A percentile compares a stretch with the other conserved stretches of the same genome.
phyloP scores from a whole-genome alignment of 2,888 invertebrate species.

The Drosophila hamatofila region DNA sequence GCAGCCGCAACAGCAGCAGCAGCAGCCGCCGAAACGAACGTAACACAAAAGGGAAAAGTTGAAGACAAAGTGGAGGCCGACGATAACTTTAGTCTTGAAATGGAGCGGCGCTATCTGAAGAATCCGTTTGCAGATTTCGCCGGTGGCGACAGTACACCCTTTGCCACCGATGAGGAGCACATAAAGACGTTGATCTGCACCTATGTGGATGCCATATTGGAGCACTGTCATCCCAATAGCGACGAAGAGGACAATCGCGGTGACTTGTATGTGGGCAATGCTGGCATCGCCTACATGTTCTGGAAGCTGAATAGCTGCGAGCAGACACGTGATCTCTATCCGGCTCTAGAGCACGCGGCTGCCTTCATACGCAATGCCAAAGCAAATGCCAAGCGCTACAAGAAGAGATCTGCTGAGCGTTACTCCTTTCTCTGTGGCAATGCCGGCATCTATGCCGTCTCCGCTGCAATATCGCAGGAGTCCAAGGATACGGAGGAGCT shows the following conservation, averaged over 20 bases:
- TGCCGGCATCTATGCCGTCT: constrained; percentile 91
- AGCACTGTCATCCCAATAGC: constrained; percentile 80
- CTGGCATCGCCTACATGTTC: constrained; percentile 91
- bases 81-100: constrained; percentile 33
- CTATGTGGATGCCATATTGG: constrained; percentile 84
- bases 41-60: constrained; percentile 25
- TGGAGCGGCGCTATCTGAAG: constrained; percentile 84
- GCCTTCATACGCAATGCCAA: constrained; percentile 89
- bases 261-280: constrained; percentile 85
- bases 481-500: constrained; percentile 85
- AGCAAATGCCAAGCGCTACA: constrained; percentile 86
- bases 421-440: constrained; percentile 92
- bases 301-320: constrained; percentile 88
- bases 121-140: constrained; percentile 84
- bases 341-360: constrained; percentile 87
- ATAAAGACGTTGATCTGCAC: constrained; percentile 83
- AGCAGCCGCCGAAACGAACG: background rate
- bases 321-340: constrained; percentile 83
- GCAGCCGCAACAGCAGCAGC: constrained; percentile 14
- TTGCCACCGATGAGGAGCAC: constrained; percentile 81
- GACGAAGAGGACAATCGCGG: constrained; percentile 83
- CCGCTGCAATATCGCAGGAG: constrained; percentile 87
- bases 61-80: constrained; percentile 13
- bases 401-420: constrained; percentile 86
- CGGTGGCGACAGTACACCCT: constrained; percentile 66